Base-by-base conservation (phyloP, 2,113 vertebrate genomes). In the Raja brachyura region DNA sequence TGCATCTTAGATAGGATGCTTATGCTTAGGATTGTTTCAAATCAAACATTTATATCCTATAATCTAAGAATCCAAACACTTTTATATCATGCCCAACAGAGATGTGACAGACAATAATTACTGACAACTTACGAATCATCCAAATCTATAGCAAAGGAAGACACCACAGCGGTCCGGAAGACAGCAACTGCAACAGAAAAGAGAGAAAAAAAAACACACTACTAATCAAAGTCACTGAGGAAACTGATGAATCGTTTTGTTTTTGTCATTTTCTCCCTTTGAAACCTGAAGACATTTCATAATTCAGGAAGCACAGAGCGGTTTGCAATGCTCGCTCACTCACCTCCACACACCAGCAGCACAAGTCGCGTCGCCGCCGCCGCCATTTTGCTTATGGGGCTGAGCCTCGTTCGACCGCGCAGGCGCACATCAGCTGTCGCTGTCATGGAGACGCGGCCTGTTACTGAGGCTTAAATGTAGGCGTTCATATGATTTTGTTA, bases 111-210 rank as follows among this genome's bases (percentile, higher is more conserved):
- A 22, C 7, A 16, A 20, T 33, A 48, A 39, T 13, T 11, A 25
- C 33, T 22, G 54, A 85, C 7, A n/a, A 92, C 90, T 92, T 70
- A 92, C 90, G 90, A 73, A 1, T 73, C 33, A 92, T 92, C 90
- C 66, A 74, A 54, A 73, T 48, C 66, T 73, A 92, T 73, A 73
- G 90, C 90, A 73, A 92, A 92, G 66, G 90, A 73, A 92, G 39
- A 73, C 66, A 92, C 90, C 33, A 39, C 90, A 39, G 10, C 33
- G 66, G 66, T 73, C 90, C 68, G 66, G 90, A 92, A 92, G 22
- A 54, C 68, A 14, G 63, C 22, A 33, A 73, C 90, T 92, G 90
- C 90, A 92, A 92, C 66, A 90, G 88, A 90, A 28, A 63, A 66
- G 88, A 90, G 66, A 73, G 39, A 48, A 3, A 9, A 31, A 77